phyloP scores from a whole-genome alignment of 2,888 invertebrate genomes.

The Oligia fasciuncula region DNA sequence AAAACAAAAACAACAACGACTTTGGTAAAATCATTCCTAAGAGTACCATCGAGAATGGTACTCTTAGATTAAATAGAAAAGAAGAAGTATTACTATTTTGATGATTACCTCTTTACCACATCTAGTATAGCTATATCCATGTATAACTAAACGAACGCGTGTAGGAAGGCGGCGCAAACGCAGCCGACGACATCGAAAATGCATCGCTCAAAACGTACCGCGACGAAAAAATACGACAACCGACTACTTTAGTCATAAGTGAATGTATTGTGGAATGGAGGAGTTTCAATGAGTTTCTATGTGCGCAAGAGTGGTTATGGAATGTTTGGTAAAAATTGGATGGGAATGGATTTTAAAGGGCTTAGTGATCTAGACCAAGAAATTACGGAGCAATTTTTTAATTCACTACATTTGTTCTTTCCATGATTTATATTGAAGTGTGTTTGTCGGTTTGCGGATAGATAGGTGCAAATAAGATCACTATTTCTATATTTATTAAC shows the following conservation, averaged over 20 bases:
- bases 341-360: too few relatives aligned
- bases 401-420: too few relatives aligned
- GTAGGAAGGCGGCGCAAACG: slow-evolving; percentile 28
- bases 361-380: too few relatives aligned
- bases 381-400: too few relatives aligned
- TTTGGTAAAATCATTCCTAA: too few relatives aligned
- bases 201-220: slow-evolving; percentile 14
- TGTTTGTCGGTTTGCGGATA: too few relatives aligned
- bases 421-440: too few relatives aligned
- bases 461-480: not conserved
- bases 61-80: not conserved
- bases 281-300: slow-evolving; percentile 30
- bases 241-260: slow-evolving; percentile 10
- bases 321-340: not conserved
- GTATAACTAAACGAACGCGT: slow-evolving; percentile 1
- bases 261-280: slow-evolving; percentile 24
- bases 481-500: not conserved
- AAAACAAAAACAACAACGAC: too few relatives aligned
- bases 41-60: not conserved
- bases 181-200: slow-evolving; percentile 21
- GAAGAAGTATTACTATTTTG: not conserved
- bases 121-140: not conserved
- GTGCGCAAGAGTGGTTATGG: slow-evolving; percentile 1
- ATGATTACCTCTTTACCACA: not conserved
- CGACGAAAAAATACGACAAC: slow-evolving; percentile 34